Conservation (phyloP, 2,797 vertebrate genomes). For the Balearica regulorum region DNA sequence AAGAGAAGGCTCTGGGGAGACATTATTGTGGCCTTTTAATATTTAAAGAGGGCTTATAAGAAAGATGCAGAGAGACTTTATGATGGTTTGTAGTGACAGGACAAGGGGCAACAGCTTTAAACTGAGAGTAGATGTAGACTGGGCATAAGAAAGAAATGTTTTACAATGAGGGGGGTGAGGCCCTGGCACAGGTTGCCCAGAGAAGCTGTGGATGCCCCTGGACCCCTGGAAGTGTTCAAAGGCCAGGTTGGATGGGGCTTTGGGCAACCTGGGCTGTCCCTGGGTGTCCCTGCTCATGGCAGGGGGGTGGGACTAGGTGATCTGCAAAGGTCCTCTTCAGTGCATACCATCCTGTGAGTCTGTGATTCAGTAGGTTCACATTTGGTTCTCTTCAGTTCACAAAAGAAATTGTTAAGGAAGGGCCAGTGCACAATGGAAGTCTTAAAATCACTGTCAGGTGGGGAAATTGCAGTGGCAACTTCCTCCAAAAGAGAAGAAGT, state of each 20-base stretch:
- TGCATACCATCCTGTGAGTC: neutral
- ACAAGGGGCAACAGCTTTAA: neutral
- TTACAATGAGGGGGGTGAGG: too few relatives aligned
- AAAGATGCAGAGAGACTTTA: neutral
- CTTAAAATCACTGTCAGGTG: neutral
- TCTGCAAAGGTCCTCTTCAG: neutral
- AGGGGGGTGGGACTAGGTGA: neutral
- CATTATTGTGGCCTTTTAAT: too few relatives aligned
- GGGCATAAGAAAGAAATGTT: too few relatives aligned
- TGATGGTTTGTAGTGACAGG: neutral
- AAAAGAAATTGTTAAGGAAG: neutral
- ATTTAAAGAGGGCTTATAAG: neutral
- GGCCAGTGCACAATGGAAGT: neutral
- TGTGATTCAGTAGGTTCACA: neutral
- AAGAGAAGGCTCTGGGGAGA: neutral
- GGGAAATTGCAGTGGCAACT: neutral
- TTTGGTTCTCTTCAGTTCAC: neutral
- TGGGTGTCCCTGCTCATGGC: neutral
- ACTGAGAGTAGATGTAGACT: neutral
- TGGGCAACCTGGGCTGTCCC: too few relatives aligned
- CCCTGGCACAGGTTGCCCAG: neutral
- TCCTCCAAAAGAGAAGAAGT: neutral
- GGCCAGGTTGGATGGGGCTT: too few relatives aligned
- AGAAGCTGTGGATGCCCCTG: too few relatives aligned
- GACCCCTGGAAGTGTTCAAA: neutral